Evolutionary conservation across 2,113 vertebrate genomes (phyloP).

Genomic region (Salvelinus alpinus): DNA sequence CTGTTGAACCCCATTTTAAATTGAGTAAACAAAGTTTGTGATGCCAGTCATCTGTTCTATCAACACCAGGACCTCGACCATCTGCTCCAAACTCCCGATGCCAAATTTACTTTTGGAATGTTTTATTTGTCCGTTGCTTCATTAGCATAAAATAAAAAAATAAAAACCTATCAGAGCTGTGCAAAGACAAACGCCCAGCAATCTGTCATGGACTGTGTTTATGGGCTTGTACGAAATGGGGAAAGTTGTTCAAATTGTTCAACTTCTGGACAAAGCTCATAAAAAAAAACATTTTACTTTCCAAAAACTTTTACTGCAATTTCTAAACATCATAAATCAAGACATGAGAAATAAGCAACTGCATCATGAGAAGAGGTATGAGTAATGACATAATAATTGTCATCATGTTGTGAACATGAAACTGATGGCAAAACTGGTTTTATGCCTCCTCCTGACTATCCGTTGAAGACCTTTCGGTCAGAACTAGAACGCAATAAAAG

Average conservation of each 20-base stretch:
- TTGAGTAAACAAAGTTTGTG: constrained; percentile 8
- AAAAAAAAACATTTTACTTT: neutral
- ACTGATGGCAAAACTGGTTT: too few relatives aligned
- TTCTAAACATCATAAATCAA: neutral
- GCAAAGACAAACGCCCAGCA: constrained; percentile 16
- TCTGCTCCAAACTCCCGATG: constrained; percentile 14
- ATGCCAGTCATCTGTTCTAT: constrained; percentile 7
- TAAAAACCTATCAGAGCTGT: constrained; percentile 12
- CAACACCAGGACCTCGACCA: constrained; percentile 17
- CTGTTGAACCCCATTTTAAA: constrained; percentile 7
- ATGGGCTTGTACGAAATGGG: neutral
- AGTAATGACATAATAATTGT: neutral
- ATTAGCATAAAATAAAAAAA: constrained; percentile 12
- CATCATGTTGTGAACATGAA: neutral
- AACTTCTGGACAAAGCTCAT: neutral
- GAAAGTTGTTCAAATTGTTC: neutral
- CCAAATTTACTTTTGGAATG: constrained; percentile 22
- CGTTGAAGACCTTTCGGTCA: too few relatives aligned
- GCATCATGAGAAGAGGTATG: neutral
- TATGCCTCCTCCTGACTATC: neutral
- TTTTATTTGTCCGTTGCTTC: constrained; percentile 20
- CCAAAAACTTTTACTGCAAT: neutral
- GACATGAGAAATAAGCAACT: neutral
- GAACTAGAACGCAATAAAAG: too few relatives aligned
- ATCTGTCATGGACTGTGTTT: constrained; percentile 12